Base-by-base conservation (phyloP, 2,113 vertebrate genomes). In the Aldabrachelys gigantea region DNA sequence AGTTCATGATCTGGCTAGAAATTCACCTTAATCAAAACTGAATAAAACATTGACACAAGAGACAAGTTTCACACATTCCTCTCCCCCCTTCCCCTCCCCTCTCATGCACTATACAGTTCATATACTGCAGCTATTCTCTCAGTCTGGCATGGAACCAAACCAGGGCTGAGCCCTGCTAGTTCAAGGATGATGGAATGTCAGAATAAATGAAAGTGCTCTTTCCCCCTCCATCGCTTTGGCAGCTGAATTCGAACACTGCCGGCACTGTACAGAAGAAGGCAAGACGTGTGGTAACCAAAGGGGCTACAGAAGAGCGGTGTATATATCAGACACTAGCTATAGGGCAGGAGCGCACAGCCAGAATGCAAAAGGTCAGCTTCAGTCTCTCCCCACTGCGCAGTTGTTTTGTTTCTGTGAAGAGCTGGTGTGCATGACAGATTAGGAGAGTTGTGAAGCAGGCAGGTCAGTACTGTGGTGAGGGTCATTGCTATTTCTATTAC, bases 351-450 rank as follows among this genome's bases (percentile, higher is more conserved):
- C 1, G 1, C 10, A 83, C n/a, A 91, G 52, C 6, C 0, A 0
- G 75, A 24, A 44, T 47, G 25, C 41, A 78, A 25, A 78, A 27
- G 27, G 25, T 78, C 44, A 47, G 44, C 25, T 78, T 78, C 21
- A 44, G 24, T 47, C 75, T 47, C 0, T 91, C 29, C 14, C 3
- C 22, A 47, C 35, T 7, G 0, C 0, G 0, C 1, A 1, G 56
- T 88, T 47, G 54, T 29, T 89, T 54, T 92, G 82, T 0, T 6
- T 76, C 85, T 89, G 89, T 4, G 8, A 88, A 87, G 65, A 92
- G 57, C 84, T 85, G 92, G 1, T 13, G 2, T 82, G 62, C 0
- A 1, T 91, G 95, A 94, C 79, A 93, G 92, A 91, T 47, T 80
- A 91, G 81, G 54, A 57, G 69, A 79, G 59, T 78, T 82, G 69